A percentile compares a stretch with the other conserved stretches of the same genome.
phyloP scores from a whole-genome alignment of 2,113 vertebrate genomes.

The Entelurus aequoreus region DNA sequence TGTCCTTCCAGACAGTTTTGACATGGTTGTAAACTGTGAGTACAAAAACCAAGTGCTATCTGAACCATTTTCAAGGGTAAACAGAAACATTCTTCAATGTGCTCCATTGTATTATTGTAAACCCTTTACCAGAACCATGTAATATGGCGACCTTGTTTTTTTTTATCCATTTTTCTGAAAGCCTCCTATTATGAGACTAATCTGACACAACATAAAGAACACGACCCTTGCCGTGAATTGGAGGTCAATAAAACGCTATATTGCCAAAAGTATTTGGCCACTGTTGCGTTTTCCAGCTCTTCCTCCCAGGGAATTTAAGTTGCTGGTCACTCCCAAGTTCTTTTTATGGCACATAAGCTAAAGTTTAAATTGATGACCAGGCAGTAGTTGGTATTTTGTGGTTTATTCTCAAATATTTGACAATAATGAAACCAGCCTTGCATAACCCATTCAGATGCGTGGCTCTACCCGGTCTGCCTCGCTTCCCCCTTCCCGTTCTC shows the following conservation, averaged over 20 bases:
- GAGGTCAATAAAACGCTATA: slow-evolving; percentile 10
- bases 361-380: no score
- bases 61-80: slow-evolving; percentile 25
- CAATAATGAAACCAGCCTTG: no score
- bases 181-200: background rate
- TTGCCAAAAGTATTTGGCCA: no score
- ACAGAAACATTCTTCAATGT: slow-evolving; percentile 24
- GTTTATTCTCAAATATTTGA: no score
- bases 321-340: no score
- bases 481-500: no score
- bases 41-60: background rate
- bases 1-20: background rate
- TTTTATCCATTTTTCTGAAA: slow-evolving; percentile 24
- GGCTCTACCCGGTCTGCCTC: no score
- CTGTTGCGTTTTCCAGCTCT: no score
- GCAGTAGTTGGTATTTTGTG: no score
- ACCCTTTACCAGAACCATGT: slow-evolving; percentile 19
- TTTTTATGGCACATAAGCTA: no score
- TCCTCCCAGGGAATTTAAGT: no score
- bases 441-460: no score
- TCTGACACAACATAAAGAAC: slow-evolving; percentile 26
- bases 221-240: slow-evolving; percentile 30
- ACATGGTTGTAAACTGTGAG: slow-evolving; percentile 13
- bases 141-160: slow-evolving; percentile 9
- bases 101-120: slow-evolving; percentile 16